Conservation (phyloP, 2,797 vertebrate species). For the Macrochelys suwanniensis region DNA sequence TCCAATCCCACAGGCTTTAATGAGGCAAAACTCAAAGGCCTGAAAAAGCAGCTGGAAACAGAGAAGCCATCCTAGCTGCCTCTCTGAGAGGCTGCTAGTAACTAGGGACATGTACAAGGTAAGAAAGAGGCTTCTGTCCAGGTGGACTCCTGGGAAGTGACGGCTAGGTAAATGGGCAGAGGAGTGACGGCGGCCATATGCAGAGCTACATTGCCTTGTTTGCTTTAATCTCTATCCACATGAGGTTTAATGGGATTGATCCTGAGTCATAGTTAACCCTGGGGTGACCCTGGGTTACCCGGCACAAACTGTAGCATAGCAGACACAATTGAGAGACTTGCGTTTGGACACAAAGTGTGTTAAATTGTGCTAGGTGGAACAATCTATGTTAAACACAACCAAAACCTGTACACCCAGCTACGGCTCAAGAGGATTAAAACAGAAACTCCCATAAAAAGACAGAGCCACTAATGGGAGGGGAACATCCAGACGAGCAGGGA, state of each 20-base stretch:
- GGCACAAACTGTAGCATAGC: not conserved
- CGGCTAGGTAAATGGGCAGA: not conserved
- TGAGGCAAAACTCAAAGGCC: not conserved
- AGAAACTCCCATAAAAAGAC: not conserved
- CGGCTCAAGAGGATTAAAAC: not conserved
- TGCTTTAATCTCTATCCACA: rapidly evolving
- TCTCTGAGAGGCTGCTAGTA: not conserved
- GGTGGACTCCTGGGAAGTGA: not conserved
- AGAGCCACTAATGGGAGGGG: not conserved
- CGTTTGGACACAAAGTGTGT: not conserved
- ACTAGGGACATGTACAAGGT: not conserved
- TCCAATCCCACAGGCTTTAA: not conserved
- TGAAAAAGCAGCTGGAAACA: not conserved
- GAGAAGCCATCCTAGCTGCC: not conserved
- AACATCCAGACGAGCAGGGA: not conserved
- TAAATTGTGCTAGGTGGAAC: not conserved
- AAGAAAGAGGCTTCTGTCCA: not conserved
- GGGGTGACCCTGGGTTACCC: rapidly evolving
- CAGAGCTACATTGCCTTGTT: not conserved
- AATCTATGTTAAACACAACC: not conserved
- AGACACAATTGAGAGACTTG: not conserved
- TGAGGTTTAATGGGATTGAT: rapidly evolving
- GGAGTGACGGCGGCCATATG: rapidly evolving
- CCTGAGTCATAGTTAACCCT: rapidly evolving
- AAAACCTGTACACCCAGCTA: not conserved